Evolutionary conservation across 1,140 invertebrate species (phyloP).

Genomic region (Procambarus clarkii): DNA sequence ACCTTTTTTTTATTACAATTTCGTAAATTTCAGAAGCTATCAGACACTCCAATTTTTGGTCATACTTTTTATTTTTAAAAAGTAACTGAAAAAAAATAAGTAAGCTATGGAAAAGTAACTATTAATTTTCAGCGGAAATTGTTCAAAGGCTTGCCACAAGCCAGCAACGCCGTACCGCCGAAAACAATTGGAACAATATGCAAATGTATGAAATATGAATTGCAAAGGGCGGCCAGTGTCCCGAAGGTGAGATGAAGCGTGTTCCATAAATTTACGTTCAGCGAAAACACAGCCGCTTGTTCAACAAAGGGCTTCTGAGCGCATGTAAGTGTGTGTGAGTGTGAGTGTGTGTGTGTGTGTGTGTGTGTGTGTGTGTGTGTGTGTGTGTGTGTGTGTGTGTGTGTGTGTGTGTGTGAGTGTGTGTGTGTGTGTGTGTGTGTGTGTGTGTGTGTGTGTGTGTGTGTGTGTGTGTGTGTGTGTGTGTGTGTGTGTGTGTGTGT

Average conservation of each 20-base stretch:
- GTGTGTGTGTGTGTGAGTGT: neutral
- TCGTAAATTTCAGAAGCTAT: neutral
- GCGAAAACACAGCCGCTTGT: neutral
- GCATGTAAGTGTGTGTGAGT: too few relatives aligned
- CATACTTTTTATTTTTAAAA: neutral
- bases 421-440: neutral
- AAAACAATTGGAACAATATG: neutral
- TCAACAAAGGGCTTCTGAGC: neutral
- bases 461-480: neutral
- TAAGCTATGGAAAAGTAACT: neutral
- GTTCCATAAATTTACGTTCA: conserved; percentile 4
- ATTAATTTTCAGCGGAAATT: neutral
- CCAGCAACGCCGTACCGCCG: neutral
- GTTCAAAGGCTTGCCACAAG: neutral
- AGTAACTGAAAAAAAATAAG: neutral
- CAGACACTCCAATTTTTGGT: neutral
- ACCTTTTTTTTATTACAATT: neutral
- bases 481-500: too few relatives aligned
- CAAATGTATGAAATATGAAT: conserved; percentile 13
- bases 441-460: neutral
- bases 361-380: too few relatives aligned
- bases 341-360: too few relatives aligned
- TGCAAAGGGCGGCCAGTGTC: neutral
- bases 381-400: too few relatives aligned
- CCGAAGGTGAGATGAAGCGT: neutral